Base-by-base conservation (phyloP, 2,888 invertebrate genomes). In the Hydrotaea cyrtoneurina region DNA sequence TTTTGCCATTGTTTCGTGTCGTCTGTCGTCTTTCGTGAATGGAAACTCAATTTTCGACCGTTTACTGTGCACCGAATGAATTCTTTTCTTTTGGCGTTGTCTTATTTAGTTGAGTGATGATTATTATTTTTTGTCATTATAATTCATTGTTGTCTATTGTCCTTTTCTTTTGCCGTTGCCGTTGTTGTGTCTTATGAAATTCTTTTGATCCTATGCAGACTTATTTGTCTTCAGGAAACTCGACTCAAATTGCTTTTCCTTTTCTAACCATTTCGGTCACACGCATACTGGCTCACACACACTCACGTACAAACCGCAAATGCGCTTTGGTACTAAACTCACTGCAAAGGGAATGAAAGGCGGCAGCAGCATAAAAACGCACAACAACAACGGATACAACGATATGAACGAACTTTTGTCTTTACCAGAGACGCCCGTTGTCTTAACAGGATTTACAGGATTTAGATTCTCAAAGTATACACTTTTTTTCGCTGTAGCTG, bases 191-290 rank as follows among this genome's bases (percentile, higher is more conserved):
- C 53, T 77, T 69, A 43, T 75, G 31, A 87, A 88, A 89, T 89
- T 88, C 88, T 87, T 89, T 90, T 90, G 89, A 90, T 91, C 89
- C 90, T 86, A 82, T 82, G 86, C 88, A 88, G 89, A 91, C 90
- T 90, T 91, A 91, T 90, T 91, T 90, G 90, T 91, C 91, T 90
- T 88, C 87, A 89, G 91, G 90, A 91, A 91, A 88, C 89, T 89
- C 87, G 83, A 90, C 88, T 88, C 87, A 90, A 91, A 90, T 91
- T 91, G 91, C 90, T 90, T 90, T 89, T 89, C 75, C 84, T 36
- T 46, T 46, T 62, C 53, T 57, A 79, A 79, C 80, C 55, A 77
- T 80, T 80, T 62, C 69, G 21, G 23, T n/a, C 46, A 74, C 69
- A 78, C 57, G 55, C 69, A 62, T 62, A 21, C 31, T 36, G 8